Conservation (phyloP, 2,797 vertebrate species). For the Anisognathus igniventris region DNA sequence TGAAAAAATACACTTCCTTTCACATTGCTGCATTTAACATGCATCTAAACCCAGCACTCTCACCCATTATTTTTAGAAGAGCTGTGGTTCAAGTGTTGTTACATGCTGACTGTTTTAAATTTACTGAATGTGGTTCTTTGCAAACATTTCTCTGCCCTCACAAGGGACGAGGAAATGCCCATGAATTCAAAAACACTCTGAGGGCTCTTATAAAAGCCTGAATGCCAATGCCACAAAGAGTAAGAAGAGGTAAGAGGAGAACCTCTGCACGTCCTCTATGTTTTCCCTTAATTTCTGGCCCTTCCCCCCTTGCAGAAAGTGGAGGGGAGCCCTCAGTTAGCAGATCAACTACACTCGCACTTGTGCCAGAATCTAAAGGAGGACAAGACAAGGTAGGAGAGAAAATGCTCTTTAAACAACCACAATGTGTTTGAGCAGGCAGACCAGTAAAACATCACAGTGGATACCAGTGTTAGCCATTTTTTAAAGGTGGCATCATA, state of each 20-base stretch:
- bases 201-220: not conserved
- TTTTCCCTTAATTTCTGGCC: not conserved
- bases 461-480: not conserved
- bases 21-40: not conserved
- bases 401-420: not conserved
- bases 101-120: not conserved
- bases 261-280: not conserved
- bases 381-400: not conserved
- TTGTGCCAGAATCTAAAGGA: not conserved
- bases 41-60: not conserved
- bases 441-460: constrained; percentile 13
- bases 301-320: not conserved
- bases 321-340: not conserved
- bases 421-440: not conserved
- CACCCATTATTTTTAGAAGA: not conserved
- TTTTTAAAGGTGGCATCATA: not conserved
- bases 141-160: not conserved
- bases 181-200: not conserved
- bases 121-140: not conserved
- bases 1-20: not conserved
- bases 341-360: not conserved
- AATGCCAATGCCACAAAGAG: not conserved
- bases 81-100: not conserved
- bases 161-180: not conserved
- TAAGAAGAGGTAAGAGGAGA: not conserved